Conservation (phyloP, 1,140 invertebrate genomes). For the Periplaneta americana region DNA sequence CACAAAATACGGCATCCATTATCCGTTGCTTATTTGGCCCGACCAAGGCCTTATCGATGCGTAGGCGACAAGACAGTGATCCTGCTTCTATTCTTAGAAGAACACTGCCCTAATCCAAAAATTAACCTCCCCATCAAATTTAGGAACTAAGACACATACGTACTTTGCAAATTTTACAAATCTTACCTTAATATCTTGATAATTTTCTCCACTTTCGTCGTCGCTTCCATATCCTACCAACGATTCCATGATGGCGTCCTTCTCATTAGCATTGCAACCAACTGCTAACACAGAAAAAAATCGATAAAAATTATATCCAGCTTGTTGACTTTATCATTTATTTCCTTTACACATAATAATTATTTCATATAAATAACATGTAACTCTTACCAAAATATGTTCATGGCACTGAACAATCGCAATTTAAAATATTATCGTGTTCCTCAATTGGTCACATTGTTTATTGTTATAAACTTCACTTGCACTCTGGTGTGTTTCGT, state of each 20-base stretch:
- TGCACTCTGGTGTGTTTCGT: not conserved
- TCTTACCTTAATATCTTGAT: constrained; percentile 2
- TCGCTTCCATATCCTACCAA: constrained; percentile 11
- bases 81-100: not conserved
- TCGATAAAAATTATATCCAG: not conserved
- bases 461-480: not conserved
- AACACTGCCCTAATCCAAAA: too few relatives aligned
- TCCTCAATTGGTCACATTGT: not conserved
- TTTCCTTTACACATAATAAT: too few relatives aligned
- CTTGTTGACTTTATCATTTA: too few relatives aligned
- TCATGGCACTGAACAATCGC: not conserved
- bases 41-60: not conserved
- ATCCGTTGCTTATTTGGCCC: not conserved
- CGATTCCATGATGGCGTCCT: constrained; percentile 12
- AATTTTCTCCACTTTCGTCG: constrained; percentile 10
- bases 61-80: not conserved
- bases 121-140: too few relatives aligned
- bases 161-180: not conserved
- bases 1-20: not conserved
- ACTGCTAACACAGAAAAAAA: not conserved
- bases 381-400: too few relatives aligned
- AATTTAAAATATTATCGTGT: not conserved
- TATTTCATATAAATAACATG: too few relatives aligned
- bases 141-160: not conserved
- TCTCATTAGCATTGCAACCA: not conserved